A percentile compares a stretch with the other conserved stretches of the same genome.
Conservation (phyloP, 1,140 invertebrate species). For the Gerris buenoi region DNA sequence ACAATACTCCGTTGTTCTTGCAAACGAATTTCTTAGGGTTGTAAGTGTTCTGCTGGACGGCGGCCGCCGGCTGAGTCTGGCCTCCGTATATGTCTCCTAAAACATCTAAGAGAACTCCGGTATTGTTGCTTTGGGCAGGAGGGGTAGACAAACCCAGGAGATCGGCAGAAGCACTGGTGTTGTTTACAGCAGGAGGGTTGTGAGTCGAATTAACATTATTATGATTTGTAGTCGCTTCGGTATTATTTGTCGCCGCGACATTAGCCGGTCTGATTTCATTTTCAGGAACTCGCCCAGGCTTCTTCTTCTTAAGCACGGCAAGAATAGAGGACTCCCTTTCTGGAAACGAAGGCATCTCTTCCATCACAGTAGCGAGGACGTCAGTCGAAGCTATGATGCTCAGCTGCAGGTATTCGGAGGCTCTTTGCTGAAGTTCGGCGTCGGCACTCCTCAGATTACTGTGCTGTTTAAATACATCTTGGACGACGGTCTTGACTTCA, state of each 20-base stretch:
- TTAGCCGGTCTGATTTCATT: constrained; percentile 62
- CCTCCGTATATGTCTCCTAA: constrained; percentile 63
- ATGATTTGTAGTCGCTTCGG: constrained; percentile 35
- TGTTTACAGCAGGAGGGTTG: constrained; percentile 15
- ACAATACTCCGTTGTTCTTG: constrained; percentile 94
- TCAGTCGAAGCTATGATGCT: constrained; percentile 92
- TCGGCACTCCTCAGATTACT: constrained; percentile 94
- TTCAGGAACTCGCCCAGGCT: constrained; percentile 76
- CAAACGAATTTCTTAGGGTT: constrained; percentile 89
- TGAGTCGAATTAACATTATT: constrained; percentile 32
- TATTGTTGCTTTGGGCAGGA: constrained; percentile 50
- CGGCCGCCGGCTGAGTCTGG: constrained; percentile 35
- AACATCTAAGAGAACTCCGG: constrained; percentile 73
- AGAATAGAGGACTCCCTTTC: constrained; percentile 96
- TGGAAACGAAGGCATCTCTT: constrained; percentile 99
- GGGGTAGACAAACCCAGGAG: constrained; percentile 71
- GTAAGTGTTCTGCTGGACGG: constrained; percentile 42
- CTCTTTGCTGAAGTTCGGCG: constrained; percentile 94
- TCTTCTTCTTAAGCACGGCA: constrained; percentile 95
- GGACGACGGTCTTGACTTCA: constrained; percentile 91
- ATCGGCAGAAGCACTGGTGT: constrained; percentile 49
- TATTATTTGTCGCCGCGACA: constrained; percentile 1
- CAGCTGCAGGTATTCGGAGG: constrained; percentile 93
- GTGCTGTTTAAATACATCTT: constrained; percentile 90
- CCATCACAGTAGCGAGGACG: constrained; percentile 93